Base-by-base conservation (phyloP, 2,888 invertebrate species). In the Melieria omissa region DNA sequence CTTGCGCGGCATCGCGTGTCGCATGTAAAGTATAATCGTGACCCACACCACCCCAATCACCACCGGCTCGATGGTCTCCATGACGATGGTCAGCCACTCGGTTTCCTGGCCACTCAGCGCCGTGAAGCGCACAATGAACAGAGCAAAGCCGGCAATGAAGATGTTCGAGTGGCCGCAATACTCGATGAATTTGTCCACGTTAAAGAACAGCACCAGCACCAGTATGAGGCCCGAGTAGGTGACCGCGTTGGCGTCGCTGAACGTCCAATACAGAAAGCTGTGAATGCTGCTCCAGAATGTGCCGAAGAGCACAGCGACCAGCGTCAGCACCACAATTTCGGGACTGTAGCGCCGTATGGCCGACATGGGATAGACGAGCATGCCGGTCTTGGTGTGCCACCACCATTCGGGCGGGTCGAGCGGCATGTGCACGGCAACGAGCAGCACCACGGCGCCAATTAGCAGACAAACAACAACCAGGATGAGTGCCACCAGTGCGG, bases 331-430 rank as follows among this genome's bases (percentile, higher is more conserved):
- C 1, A 90, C 90, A 8, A 91, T 93, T 87, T 95, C 94, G 5
- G 92, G 90, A 49, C 92, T 91, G 83, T 93, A 94, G 65, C 92
- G 91, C 49, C 93, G 89, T 64, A 93, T 91, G 6, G 92, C 90
- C 76, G 91, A 93, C 93, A 94, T 92, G n/a, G 94, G 94, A 82
- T 93, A 88, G 9, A 94, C 92, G 71, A 94, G 82, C 87, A 92
- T 90, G 54, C 93, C 94, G 9, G 92, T 92, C 80, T 92, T 89
- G 3, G 94, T 94, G 81, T 94, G 93, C 94, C 94, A 94, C 93
- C 93, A 94, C 94, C 94, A 94, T 86, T 94, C 94, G 0, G 94
- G 93, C 1, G 94, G 93, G 79, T 93, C 93, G 9, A 94, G 86
- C 0, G 94, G 94, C 92, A 94, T 94, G 77, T 89, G 89, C 4